Conservation (phyloP, 2,113 vertebrate species). For the Callionymus lyra region DNA sequence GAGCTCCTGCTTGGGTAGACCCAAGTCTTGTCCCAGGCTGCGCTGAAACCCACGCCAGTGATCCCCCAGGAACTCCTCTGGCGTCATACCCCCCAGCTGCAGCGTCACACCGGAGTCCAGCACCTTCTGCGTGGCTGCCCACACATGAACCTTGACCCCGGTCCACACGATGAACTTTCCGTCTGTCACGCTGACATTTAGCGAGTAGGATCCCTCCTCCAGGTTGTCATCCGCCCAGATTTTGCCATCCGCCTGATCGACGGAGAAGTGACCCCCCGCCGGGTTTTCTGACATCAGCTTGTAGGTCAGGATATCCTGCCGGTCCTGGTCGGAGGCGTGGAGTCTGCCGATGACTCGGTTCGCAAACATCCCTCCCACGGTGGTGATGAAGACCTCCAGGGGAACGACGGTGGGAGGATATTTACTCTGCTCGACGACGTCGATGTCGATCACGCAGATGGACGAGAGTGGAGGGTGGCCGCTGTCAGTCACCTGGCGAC, state of each 20-base stretch:
- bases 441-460: slow-evolving; percentile 77
- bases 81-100: slow-evolving; percentile 69
- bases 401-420: slow-evolving; percentile 80
- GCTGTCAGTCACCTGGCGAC: slow-evolving; percentile 78
- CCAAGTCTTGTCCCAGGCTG: slow-evolving; percentile 68
- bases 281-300: slow-evolving; percentile 60
- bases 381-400: slow-evolving; percentile 86
- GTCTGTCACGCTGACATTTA: slow-evolving; percentile 84
- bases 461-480: slow-evolving; percentile 85
- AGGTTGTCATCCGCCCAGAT: slow-evolving; percentile 76
- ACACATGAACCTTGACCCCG: slow-evolving; percentile 73
- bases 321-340: slow-evolving; percentile 87
- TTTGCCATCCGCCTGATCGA: slow-evolving; percentile 75
- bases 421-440: slow-evolving; percentile 79
- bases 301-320: slow-evolving; percentile 77
- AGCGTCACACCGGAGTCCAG: slow-evolving; percentile 76
- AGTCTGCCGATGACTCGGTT: slow-evolving; percentile 82
- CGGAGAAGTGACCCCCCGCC: slow-evolving; percentile 61
- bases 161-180: slow-evolving; percentile 74
- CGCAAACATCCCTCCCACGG: slow-evolving; percentile 56
- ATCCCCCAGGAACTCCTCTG: slow-evolving; percentile 85
- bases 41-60: slow-evolving; percentile 88
- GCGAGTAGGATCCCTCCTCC: slow-evolving; percentile 70
- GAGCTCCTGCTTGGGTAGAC: slow-evolving; percentile 70
- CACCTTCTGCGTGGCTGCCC: slow-evolving; percentile 66